phyloP scores from a whole-genome alignment of 1,140 invertebrate species.

The Armadillidium nasatum region DNA sequence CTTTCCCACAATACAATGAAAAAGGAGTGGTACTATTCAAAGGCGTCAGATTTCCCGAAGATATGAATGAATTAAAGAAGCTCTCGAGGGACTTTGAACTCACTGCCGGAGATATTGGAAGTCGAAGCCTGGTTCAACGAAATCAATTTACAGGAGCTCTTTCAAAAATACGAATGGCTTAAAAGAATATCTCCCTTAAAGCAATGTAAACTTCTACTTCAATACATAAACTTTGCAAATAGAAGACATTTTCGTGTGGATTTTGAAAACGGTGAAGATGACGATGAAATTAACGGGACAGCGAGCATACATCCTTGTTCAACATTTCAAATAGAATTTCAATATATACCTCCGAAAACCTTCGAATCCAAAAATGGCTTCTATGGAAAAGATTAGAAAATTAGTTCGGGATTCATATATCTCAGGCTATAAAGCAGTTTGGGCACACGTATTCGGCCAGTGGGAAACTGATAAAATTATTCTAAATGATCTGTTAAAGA shows the following conservation, averaged over 20 bases:
- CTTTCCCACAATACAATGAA: constrained; percentile 55
- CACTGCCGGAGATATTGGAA: constrained; percentile 42
- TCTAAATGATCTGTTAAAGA: constrained; percentile 55
- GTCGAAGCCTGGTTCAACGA: constrained; percentile 48
- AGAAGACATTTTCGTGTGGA: constrained; percentile 32
- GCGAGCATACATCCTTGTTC: constrained; percentile 28
- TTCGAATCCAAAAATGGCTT: not conserved
- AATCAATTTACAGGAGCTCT: not conserved
- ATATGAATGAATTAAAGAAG: constrained; percentile 35
- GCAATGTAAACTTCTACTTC: constrained; percentile 18
- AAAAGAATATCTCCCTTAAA: not conserved
- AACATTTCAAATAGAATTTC: not conserved
- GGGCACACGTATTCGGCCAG: constrained; percentile 42
- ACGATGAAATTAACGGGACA: constrained; percentile 25
- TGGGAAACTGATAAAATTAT: constrained; percentile 52
- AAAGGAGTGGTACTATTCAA: constrained; percentile 54
- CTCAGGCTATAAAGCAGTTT: constrained; percentile 32
- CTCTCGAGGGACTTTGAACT: constrained; percentile 30
- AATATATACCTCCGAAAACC: not conserved
- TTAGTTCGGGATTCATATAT: constrained; percentile 17
- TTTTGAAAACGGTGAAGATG: constrained; percentile 35
- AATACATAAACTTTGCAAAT: constrained; percentile 26
- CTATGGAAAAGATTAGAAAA: not conserved
- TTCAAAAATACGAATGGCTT: constrained; percentile 28
- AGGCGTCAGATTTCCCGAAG: constrained; percentile 43